phyloP scores from a whole-genome alignment of 1,140 invertebrate species.

The Sipha flava region DNA sequence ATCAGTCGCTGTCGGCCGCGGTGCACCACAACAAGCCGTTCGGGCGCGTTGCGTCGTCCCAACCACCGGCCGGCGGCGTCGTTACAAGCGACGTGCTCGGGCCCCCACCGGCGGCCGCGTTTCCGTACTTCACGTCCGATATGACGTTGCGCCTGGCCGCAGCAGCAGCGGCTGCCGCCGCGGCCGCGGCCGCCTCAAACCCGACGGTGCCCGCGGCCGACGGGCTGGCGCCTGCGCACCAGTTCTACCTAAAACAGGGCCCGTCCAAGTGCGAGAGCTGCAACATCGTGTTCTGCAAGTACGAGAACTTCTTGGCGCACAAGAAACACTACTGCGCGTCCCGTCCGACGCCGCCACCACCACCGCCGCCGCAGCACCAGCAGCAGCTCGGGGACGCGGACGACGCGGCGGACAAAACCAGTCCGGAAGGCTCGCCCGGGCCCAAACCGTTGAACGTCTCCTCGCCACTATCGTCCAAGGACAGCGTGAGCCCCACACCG shows the following conservation, averaged over 20 bases:
- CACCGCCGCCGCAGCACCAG: not conserved
- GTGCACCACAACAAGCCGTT: no score
- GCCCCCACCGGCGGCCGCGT: conserved; percentile 7
- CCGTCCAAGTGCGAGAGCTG: conserved; percentile 87
- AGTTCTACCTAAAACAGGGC: conserved; percentile 69
- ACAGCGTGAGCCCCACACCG: conserved; percentile 33
- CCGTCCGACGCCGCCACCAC: conserved; percentile 42
- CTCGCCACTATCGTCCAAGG: conserved; percentile 36
- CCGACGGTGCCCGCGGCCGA: conserved; percentile 38
- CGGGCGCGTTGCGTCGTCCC: no score
- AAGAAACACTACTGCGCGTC: conserved; percentile 91
- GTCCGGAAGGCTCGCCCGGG: conserved; percentile 32
- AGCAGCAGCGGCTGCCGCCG: conserved; percentile 40
- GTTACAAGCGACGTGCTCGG: not conserved
- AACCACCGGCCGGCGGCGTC: not conserved
- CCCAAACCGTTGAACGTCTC: conserved; percentile 3
- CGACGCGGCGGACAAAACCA: conserved; percentile 40
- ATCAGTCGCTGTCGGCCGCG: conserved; percentile 7
- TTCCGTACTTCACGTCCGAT: conserved; percentile 39
- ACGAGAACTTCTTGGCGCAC: conserved; percentile 89
- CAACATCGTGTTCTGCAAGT: conserved; percentile 93
- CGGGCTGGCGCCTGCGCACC: conserved; percentile 40
- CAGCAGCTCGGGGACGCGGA: no score
- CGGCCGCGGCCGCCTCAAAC: conserved; percentile 43
- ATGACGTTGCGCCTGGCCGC: conserved; percentile 43